A percentile compares a stretch with the other conserved stretches of the same genome.
Conservation (phyloP, 2,888 invertebrate genomes). For the Eupithecia exiguata region DNA sequence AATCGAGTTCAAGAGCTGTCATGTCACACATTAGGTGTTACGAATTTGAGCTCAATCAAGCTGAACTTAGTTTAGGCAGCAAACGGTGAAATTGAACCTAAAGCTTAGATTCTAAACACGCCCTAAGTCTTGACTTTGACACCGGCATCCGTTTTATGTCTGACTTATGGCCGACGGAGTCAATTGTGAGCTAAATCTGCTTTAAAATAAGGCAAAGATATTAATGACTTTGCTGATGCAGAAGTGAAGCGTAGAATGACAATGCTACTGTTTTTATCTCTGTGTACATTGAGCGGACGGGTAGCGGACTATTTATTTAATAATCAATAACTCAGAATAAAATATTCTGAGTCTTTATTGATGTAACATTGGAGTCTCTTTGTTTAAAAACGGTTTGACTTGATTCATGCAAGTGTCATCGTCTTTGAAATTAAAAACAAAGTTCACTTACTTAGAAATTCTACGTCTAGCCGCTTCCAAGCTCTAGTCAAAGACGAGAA, state of each 20-base stretch:
- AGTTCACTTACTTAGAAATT: too few relatives aligned
- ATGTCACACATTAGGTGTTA: background rate
- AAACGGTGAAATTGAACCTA: background rate
- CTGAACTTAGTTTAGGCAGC: background rate
- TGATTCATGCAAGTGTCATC: too few relatives aligned
- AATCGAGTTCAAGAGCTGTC: background rate
- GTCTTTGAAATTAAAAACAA: too few relatives aligned
- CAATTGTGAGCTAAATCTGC: constrained; percentile 78
- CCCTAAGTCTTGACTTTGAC: constrained; percentile 59
- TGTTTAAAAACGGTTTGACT: too few relatives aligned
- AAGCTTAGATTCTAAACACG: constrained; percentile 6
- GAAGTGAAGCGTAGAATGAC: constrained; percentile 29
- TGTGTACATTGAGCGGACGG: constrained; percentile 13
- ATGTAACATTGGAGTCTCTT: too few relatives aligned
- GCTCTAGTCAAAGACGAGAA: too few relatives aligned
- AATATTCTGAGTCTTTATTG: too few relatives aligned
- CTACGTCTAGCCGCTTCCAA: too few relatives aligned
- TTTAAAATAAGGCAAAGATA: constrained; percentile 56
- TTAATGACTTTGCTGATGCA: constrained; percentile 23
- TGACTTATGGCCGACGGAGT: constrained; percentile 73
- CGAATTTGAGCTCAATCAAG: background rate
- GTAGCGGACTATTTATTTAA: background rate
- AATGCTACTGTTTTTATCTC: constrained; percentile 19
- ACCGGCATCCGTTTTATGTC: constrained; percentile 76
- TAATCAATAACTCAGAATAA: too few relatives aligned